phyloP scores from a whole-genome alignment of 2,113 vertebrate genomes.

The Pterophyllum scalare region DNA sequence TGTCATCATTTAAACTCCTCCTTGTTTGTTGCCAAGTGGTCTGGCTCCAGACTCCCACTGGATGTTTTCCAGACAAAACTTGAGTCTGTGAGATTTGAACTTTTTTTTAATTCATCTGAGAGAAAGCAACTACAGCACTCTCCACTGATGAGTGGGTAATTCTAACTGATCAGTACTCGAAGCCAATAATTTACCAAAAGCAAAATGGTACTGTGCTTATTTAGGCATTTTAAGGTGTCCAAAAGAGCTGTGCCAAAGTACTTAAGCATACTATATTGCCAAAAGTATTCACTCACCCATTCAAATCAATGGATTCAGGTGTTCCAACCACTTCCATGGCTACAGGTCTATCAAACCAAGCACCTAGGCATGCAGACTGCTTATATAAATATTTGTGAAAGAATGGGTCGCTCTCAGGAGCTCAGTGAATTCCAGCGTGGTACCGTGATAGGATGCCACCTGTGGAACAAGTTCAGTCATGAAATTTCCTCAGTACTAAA shows the following conservation, averaged over 20 bases:
- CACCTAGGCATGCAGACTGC: no score
- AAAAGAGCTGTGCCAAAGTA: conserved; percentile 12
- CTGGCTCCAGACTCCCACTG: conserved; percentile 40
- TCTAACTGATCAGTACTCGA: conserved; percentile 9
- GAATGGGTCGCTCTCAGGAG: no score
- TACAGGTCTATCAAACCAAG: no score
- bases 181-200: conserved; percentile 1
- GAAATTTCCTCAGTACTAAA: no score
- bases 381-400: no score
- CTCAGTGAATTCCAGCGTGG: no score
- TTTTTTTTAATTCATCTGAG: not conserved
- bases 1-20: conserved; percentile 11
- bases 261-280: not conserved
- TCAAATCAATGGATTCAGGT: no score
- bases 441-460: no score
- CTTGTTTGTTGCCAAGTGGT: conserved; percentile 15
- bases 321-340: no score
- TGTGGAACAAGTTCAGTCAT: no score
- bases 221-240: not conserved
- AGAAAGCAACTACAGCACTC: conserved; percentile 37
- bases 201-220: not conserved
- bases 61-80: conserved; percentile 53
- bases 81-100: conserved; percentile 16
- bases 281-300: no score
- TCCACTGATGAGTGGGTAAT: not conserved